Conservation (phyloP, 2,113 vertebrate genomes). For the Pygoscelis antarcticus region DNA sequence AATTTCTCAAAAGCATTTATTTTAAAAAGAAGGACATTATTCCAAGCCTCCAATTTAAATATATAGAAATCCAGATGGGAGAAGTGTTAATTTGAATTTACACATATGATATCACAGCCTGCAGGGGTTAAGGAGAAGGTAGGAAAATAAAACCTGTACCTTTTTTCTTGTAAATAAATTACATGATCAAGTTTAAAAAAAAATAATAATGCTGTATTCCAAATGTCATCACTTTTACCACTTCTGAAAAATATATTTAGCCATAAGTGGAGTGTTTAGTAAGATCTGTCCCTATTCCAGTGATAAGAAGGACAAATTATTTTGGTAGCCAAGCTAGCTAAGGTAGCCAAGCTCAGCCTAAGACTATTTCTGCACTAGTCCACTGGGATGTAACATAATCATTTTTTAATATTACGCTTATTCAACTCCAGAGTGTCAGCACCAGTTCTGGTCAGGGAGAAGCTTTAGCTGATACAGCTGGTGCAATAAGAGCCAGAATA, state of each 20-base stretch:
- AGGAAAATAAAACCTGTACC: neutral
- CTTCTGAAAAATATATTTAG: neutral
- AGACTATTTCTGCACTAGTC: neutral
- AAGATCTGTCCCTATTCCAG: neutral
- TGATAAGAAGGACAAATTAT: neutral
- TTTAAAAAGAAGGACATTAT: neutral
- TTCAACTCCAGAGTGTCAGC: neutral
- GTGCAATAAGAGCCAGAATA: neutral
- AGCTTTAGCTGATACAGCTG: neutral
- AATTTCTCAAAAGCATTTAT: neutral
- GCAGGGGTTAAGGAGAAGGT: neutral
- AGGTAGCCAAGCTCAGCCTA: neutral
- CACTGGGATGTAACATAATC: neutral
- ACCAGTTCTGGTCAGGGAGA: neutral
- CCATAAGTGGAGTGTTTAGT: neutral
- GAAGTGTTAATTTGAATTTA: conserved; percentile 32
- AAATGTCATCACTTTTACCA: neutral
- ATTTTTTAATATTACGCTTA: rapidly evolving
- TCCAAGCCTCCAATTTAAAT: neutral
- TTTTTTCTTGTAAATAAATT: neutral
- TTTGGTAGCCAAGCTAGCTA: neutral
- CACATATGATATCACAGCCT: neutral
- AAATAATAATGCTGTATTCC: neutral
- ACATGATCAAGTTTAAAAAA: neutral
- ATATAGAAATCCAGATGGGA: conserved; percentile 7